Base-by-base conservation (phyloP, 2,888 invertebrate species). In the Harpalus rufipes region DNA sequence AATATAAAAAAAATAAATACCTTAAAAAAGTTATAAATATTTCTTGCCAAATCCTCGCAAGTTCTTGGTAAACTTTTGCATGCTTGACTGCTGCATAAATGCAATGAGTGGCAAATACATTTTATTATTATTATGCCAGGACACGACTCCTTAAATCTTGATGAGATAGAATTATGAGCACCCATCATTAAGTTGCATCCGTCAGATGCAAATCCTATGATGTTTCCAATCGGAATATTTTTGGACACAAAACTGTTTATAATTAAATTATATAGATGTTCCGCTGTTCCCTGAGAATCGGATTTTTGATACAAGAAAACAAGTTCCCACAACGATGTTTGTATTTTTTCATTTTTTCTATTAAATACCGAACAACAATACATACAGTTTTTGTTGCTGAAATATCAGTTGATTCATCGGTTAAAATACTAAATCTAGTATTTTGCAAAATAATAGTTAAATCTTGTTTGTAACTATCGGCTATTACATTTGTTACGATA, bases 21-120 rank as follows among this genome's bases (percentile, higher is more conserved):
- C 56, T 87, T 86, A 7, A 88, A 86, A 78, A 86, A 87, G 63
- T 86, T 87, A 78, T 89, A 89, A 3, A 90, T 82, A 78, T 88
- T 86, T 16, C 88, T 65, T 5, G 88, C 87, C 59, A 89, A 86
- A 65, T 88, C 87, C 87, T 89, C 89, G 81, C 56, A 56, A 14
- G 56, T 8, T 5, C 56, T 56, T 1, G 56, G 56, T 8, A 56
- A 56, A 56, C 6, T 3, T 56, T 56, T 56, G 1, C 12, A 56
- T 3, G 56, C n/a, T 8, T 56, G 12, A 5, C 56, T 56, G 5
- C 56, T 56, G n/a, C 56, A 56, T 12, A 56, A 14, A 8, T 56
- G 56, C n/a, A 56, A 12, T 6, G 56, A 56, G 6, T 56, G 56
- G 12, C 56, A 56, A n/a, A 56, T 56, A 5, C 56, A 51, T 56